Percentiles rank a stretch among this genome's conserved stretches.
These are phyloP conservation scores for Lates japonicus DNA, from an alignment of 2,797 vertebrate species.

Conservation along the genomic window DNA sequence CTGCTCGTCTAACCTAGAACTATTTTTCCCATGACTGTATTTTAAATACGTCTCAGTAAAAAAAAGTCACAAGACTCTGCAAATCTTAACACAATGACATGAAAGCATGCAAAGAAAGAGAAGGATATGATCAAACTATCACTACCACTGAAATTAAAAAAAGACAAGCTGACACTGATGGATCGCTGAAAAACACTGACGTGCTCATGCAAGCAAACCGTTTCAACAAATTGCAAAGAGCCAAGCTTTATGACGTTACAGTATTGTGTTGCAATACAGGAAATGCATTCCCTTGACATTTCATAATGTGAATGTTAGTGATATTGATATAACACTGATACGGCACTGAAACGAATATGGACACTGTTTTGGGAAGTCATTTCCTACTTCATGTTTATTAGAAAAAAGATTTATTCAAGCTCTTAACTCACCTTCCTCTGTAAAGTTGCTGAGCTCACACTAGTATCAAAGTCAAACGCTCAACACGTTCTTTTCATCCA, in stretches of 20 bases:
- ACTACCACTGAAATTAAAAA: background rate
- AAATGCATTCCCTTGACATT: conserved; percentile 53
- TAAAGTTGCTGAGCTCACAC: conserved; percentile 59
- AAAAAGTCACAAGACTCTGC: background rate
- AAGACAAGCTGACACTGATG: background rate
- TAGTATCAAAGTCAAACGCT: conserved; percentile 62
- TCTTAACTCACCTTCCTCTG: conserved; percentile 80
- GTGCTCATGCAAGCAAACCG: conserved; percentile 17
- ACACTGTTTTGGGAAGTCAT: conserved; percentile 42
- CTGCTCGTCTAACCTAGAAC: background rate
- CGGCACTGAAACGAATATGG: background rate
- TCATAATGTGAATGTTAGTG: conserved; percentile 3
- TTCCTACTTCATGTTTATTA: conserved; percentile 38
- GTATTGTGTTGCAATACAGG: conserved; percentile 37
- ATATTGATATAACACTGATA: background rate
- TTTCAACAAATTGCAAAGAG: conserved; percentile 3
- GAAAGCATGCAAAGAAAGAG: conserved; percentile 8
- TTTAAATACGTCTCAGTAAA: background rate
- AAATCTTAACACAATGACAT: conserved; percentile 20
- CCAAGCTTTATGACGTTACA: conserved; percentile 3
- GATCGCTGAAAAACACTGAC: background rate
- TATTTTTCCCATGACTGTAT: background rate
- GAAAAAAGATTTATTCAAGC: conserved; percentile 24
- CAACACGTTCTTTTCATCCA: conserved; percentile 81
- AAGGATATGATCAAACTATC: background rate